phyloP scores from a whole-genome alignment of 2,888 invertebrate species.

The Mythimna lalbum region DNA sequence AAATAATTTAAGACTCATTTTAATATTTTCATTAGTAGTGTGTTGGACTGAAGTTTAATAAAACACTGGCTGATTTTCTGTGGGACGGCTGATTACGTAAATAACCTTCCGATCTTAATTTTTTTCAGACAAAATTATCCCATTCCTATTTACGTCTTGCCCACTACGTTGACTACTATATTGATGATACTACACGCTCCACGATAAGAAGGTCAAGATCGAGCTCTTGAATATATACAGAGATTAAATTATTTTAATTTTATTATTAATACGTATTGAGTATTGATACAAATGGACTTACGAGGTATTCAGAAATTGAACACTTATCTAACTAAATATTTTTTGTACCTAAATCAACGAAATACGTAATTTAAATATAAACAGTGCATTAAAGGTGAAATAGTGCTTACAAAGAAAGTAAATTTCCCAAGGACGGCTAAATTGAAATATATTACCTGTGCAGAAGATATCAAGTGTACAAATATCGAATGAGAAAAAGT shows the following conservation, averaged over 20 bases:
- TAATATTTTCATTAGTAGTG: background rate
- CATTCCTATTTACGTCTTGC: conserved; percentile 6
- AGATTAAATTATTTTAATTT: conserved; percentile 16
- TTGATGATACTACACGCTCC: conserved; percentile 13
- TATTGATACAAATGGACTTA: conserved; percentile 3
- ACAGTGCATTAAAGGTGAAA: background rate
- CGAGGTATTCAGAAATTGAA: background rate
- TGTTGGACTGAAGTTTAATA: background rate
- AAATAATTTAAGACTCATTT: conserved; percentile 42
- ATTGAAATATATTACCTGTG: background rate
- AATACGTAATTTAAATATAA: background rate
- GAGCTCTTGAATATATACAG: conserved; percentile 32
- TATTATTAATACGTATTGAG: conserved; percentile 20
- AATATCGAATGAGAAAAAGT: background rate
- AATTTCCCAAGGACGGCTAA: background rate
- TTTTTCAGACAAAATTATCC: conserved; percentile 22
- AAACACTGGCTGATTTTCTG: conserved; percentile 20
- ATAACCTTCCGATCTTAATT: conserved; percentile 17
- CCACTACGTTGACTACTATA: background rate
- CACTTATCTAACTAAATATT: background rate
- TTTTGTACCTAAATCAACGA: background rate
- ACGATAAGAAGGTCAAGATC: conserved; percentile 59
- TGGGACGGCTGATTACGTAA: background rate
- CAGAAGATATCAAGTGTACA: background rate
- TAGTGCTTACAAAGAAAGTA: background rate